These are phyloP conservation scores for Ahaetulla prasina DNA, from an alignment of 2,113 vertebrate species.

Conservation along the genomic window DNA sequence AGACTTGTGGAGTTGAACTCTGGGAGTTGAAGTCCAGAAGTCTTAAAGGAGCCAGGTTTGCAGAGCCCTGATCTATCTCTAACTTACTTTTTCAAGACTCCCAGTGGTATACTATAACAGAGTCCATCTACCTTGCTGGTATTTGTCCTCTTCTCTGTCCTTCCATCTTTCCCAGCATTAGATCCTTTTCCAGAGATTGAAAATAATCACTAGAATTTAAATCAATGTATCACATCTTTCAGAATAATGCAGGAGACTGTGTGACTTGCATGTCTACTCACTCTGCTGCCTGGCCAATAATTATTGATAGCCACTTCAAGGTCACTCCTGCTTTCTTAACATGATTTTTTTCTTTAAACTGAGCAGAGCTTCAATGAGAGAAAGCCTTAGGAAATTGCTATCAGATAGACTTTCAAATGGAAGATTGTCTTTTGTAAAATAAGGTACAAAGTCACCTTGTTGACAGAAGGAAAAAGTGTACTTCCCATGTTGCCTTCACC, in stretches of 20 bases:
- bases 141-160: not conserved
- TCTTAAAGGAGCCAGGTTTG: too few relatives aligned
- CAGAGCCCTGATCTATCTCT: too few relatives aligned
- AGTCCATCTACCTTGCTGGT: not conserved
- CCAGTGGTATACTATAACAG: not conserved
- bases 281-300: not conserved
- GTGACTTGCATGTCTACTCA: not conserved
- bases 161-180: not conserved
- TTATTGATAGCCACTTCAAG: not conserved
- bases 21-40: too few relatives aligned
- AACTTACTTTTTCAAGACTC: not conserved
- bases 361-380: not conserved
- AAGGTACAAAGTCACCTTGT: not conserved
- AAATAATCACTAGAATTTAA: not conserved
- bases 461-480: not conserved
- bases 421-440: not conserved
- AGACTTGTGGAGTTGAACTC: too few relatives aligned
- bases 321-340: not conserved
- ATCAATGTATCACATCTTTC: not conserved
- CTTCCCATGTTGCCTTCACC: not conserved
- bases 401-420: not conserved
- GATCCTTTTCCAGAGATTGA: not conserved
- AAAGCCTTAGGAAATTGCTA: not conserved
- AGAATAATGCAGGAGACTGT: not conserved
- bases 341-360: not conserved